Percentiles rank a stretch among this genome's conserved stretches.
These are phyloP conservation scores for Steinernema hermaphroditum DNA, from an alignment of 2,888 invertebrate species.

Conservation along the genomic window DNA sequence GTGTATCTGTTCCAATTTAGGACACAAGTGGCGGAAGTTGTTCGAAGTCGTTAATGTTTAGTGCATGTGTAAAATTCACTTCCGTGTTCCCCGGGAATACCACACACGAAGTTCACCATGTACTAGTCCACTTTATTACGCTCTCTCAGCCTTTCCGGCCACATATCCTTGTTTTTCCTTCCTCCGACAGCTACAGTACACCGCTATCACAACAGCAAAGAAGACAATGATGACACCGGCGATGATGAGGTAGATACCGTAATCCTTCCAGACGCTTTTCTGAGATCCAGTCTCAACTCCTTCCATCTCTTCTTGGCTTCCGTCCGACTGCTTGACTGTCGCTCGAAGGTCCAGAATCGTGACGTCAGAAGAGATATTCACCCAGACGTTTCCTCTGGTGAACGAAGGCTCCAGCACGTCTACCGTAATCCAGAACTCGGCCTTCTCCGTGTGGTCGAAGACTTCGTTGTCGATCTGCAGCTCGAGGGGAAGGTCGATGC, in stretches of 20 bases:
- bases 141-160: constrained; percentile 1
- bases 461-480: constrained; percentile 19
- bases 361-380: not conserved
- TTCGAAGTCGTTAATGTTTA: not conserved
- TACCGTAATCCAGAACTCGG: constrained; percentile 22
- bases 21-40: no score
- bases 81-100: no score
- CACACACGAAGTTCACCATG: no score
- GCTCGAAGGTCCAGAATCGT: not conserved
- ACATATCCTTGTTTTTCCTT: not conserved
- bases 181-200: not conserved
- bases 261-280: not conserved
- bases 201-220: not conserved
- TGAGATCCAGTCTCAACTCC: not conserved
- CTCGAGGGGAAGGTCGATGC: not conserved
- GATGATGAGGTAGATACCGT: constrained; percentile 7
- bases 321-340: not conserved
- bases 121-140: not conserved
- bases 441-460: constrained; percentile 1
- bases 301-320: not conserved
- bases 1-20: no score
- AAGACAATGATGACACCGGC: not conserved
- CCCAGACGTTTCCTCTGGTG: not conserved
- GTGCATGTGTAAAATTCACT: not conserved
- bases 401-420: constrained; percentile 4